Conservation (phyloP, 2,888 invertebrate species). For the Gisinianus flammeolus region DNA sequence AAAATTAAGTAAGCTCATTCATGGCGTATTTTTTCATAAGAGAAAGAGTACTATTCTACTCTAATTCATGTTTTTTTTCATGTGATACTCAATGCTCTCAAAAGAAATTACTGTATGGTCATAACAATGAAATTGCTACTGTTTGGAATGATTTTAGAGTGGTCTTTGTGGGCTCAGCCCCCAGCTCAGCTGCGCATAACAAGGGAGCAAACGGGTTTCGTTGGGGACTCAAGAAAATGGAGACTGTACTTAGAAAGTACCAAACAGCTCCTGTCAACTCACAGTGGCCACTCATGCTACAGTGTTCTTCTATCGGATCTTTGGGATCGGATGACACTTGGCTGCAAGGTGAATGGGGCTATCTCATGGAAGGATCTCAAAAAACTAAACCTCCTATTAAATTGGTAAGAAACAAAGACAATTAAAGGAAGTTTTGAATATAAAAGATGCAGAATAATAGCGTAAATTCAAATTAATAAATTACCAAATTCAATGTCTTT, state of each 20-base stretch:
- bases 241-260: conserved; percentile 71
- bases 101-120: no score
- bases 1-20: conserved; percentile 72
- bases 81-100: no score
- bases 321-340: conserved; percentile 46
- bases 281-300: conserved; percentile 78
- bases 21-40: neutral
- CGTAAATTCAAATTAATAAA: neutral
- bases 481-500: neutral
- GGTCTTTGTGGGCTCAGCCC: conserved; percentile 82
- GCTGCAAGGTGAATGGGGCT: conserved; percentile 43
- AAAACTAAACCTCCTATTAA: conserved; percentile 26
- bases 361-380: conserved; percentile 14
- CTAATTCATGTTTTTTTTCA: no score
- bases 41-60: no score
- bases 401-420: conserved; percentile 21
- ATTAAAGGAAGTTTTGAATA: neutral
- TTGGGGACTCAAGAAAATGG: conserved; percentile 71
- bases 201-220: conserved; percentile 64
- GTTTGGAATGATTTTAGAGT: conserved; percentile 68
- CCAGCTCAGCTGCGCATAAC: conserved; percentile 75
- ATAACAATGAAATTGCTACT: neutral
- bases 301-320: conserved; percentile 75
- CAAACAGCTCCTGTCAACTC: conserved; percentile 64
- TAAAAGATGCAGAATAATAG: neutral